Evolutionary conservation across 53 echinoderm and acorn worm species (phyloP).

Genomic region (Paracentrotus lividus): DNA sequence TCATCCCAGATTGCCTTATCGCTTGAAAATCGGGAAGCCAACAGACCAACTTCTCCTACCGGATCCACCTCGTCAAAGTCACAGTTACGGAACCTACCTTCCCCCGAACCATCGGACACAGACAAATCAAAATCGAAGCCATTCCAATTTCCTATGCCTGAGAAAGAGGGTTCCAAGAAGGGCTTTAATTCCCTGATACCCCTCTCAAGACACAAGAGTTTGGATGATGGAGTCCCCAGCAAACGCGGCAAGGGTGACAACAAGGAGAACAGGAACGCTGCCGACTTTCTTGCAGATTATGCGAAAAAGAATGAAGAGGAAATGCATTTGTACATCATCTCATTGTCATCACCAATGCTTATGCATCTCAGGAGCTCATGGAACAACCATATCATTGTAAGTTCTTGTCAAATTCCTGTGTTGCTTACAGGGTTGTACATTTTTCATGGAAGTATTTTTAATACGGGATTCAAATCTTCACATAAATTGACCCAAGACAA

Average conservation of each 20-base stretch:
- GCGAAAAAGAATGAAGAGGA: constrained; percentile 76
- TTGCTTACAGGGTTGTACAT: no score
- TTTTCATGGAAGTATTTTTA: no score
- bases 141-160: constrained; percentile 78
- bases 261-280: constrained; percentile 50
- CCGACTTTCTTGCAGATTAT: constrained; percentile 54
- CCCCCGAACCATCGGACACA: constrained; percentile 75
- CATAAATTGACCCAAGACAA: no score
- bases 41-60: constrained; percentile 45
- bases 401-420: constrained; percentile 41
- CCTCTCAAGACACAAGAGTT: constrained; percentile 70
- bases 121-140: constrained; percentile 77
- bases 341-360: constrained; percentile 88
- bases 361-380: constrained; percentile 96
- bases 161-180: constrained; percentile 55
- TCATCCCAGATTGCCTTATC: constrained; percentile 76
- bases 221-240: constrained; percentile 65
- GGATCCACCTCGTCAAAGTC: constrained; percentile 23
- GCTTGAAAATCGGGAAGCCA: constrained; percentile 73
- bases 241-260: constrained; percentile 52
- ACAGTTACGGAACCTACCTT: constrained; percentile 81
- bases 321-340: constrained; percentile 91
- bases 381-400: constrained; percentile 95
- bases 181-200: background rate
- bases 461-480: no score